phyloP scores from a whole-genome alignment of 1,140 invertebrate species.

The Penaeus chinensis region DNA sequence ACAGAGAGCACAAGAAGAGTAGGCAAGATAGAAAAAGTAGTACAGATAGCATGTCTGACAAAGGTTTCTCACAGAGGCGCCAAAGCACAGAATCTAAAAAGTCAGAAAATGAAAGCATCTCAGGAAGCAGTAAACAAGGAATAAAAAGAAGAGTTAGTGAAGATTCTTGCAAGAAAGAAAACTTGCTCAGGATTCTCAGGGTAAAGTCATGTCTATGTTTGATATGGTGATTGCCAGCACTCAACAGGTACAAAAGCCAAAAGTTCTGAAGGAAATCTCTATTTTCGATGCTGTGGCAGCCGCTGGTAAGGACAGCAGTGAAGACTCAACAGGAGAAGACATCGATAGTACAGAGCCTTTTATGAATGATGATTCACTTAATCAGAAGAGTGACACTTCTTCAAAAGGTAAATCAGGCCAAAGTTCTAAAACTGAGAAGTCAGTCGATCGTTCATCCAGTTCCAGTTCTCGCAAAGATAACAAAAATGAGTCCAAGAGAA shows the following conservation, averaged over 20 bases:
- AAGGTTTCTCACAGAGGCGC: slow-evolving; percentile 9
- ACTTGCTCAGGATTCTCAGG: not conserved
- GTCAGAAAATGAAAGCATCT: slow-evolving; percentile 11
- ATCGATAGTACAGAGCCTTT: not conserved
- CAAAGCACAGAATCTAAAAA: slow-evolving; percentile 38
- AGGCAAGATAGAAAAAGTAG: slow-evolving; percentile 27
- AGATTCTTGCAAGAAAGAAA: slow-evolving; percentile 22
- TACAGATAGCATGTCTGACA: slow-evolving; percentile 31
- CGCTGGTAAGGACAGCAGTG: not conserved
- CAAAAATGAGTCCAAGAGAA: slow-evolving; percentile 28
- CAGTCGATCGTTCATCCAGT: not conserved
- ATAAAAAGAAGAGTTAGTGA: not conserved
- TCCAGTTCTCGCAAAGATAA: not conserved
- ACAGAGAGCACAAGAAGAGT: not conserved
- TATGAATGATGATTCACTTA: not conserved
- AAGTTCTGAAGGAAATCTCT: slow-evolving; percentile 55
- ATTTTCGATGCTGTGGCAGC: slow-evolving; percentile 47
- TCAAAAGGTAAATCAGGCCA: too few species aligned
- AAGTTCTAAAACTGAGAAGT: too few species aligned
- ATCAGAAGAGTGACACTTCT: too few species aligned
- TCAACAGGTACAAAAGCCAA: slow-evolving; percentile 26
- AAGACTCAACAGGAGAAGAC: not conserved
- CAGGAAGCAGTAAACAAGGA: slow-evolving; percentile 14
- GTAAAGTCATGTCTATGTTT: slow-evolving; percentile 47
- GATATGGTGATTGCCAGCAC: slow-evolving; percentile 30